Conservation (phyloP, 2,888 invertebrate species). For the Pristionchus fissidentatus region DNA sequence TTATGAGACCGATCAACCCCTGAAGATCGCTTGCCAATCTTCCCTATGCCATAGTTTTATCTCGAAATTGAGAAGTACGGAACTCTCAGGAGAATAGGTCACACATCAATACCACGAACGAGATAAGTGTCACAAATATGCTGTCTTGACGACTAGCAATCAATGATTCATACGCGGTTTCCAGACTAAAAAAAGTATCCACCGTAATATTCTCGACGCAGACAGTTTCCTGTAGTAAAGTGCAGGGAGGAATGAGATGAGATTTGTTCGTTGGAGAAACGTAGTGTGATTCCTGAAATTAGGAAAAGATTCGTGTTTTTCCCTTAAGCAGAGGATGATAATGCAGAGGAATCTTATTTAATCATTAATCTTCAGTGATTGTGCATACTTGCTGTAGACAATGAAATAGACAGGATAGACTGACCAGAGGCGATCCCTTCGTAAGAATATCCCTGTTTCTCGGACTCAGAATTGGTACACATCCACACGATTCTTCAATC, state of each 20-base stretch:
- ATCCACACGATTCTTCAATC: conserved; percentile 52
- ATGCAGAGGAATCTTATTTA: neutral
- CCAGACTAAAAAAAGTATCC: neutral
- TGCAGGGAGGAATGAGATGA: conserved; percentile 57
- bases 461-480: conserved; percentile 56
- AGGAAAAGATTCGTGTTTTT: neutral
- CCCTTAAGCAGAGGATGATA: neutral
- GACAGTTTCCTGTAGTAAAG: conserved; percentile 61
- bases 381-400: neutral
- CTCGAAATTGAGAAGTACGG: no score
- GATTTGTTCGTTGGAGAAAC: conserved; percentile 9
- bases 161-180: no score
- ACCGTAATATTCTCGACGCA: conserved; percentile 66
- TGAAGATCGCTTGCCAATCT: no score
- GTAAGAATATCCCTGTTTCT: conserved; percentile 50
- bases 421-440: conserved; percentile 14
- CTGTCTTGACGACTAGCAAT: no score
- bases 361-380: neutral
- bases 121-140: no score
- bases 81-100: no score
- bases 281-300: conserved; percentile 2
- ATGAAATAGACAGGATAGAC: neutral
- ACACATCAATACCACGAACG: no score
- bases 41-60: no score
- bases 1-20: no score